These are phyloP conservation scores for Automeris io DNA, from an alignment of 2,888 invertebrate genomes.

Conservation along the genomic window DNA sequence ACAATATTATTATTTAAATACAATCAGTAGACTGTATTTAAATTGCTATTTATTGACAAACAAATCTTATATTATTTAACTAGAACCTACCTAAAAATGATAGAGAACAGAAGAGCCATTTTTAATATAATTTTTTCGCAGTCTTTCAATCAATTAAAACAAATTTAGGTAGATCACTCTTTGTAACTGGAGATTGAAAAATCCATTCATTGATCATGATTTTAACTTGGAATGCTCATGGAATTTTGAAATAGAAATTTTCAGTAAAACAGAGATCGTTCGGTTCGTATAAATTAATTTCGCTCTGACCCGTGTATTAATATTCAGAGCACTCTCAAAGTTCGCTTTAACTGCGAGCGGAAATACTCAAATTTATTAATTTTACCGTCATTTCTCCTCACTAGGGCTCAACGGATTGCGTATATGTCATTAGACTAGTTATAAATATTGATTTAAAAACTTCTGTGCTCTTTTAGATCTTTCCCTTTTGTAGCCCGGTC, in stretches of 20 bases:
- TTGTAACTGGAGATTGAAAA: slow-evolving; percentile 13
- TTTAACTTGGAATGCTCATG: slow-evolving; percentile 45
- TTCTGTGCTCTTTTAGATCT: neutral
- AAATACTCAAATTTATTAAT: slow-evolving; percentile 67
- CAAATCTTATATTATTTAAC: too few species aligned
- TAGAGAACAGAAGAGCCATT: too few species aligned
- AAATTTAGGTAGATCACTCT: too few species aligned
- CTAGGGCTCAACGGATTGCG: slow-evolving; percentile 29
- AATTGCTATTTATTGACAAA: too few species aligned
- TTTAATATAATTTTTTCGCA: too few species aligned
- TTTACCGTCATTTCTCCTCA: slow-evolving; percentile 46
- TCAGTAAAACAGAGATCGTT: slow-evolving; percentile 55
- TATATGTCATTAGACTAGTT: slow-evolving; percentile 7
- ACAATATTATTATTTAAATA: too few species aligned
- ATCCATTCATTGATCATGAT: slow-evolving; percentile 41
- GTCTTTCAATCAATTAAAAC: too few species aligned
- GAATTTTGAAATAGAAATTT: slow-evolving; percentile 64
- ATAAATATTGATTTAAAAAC: neutral
- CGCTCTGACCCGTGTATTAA: slow-evolving; percentile 66
- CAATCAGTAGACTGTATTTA: too few species aligned
- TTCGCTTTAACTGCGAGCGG: slow-evolving; percentile 63
- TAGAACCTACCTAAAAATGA: too few species aligned
- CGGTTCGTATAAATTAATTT: slow-evolving; percentile 70
- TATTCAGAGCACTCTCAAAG: slow-evolving; percentile 71
- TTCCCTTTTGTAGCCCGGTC: too few species aligned